These are phyloP conservation scores for Sander vitreus DNA, from an alignment of 2,113 vertebrate species.

Conservation along the genomic window DNA sequence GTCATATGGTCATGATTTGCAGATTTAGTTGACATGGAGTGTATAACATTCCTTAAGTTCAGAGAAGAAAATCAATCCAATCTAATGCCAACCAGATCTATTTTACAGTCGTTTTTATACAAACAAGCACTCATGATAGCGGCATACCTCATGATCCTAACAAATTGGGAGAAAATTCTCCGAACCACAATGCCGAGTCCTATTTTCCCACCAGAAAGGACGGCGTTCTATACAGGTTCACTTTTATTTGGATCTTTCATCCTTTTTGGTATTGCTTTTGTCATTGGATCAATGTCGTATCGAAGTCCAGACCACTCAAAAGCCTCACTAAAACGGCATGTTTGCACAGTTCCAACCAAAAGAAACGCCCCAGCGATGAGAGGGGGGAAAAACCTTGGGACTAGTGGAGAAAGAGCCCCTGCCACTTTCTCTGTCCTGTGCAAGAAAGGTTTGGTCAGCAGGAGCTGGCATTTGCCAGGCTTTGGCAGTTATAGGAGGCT, in stretches of 20 bases:
- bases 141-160: conserved; percentile 54
- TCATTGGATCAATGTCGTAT: conserved; percentile 66
- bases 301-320: conserved; percentile 70
- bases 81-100: conserved; percentile 78
- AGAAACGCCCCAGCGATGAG: conserved; percentile 66
- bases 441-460: conserved; percentile 79
- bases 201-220: conserved; percentile 49
- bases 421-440: conserved; percentile 77
- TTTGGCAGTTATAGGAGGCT: conserved; percentile 76
- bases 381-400: conserved; percentile 41
- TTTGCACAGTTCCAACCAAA: conserved; percentile 80
- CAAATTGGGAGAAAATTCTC: conserved; percentile 38
- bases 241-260: conserved; percentile 70
- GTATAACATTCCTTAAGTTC: conserved; percentile 81
- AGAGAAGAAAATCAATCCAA: conserved; percentile 70
- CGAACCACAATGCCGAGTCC: conserved; percentile 31
- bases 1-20: conserved; percentile 83
- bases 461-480: conserved; percentile 78
- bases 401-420: conserved; percentile 65
- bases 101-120: conserved; percentile 59
- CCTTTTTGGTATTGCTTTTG: conserved; percentile 72
- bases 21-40: conserved; percentile 77
- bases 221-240: conserved; percentile 50
- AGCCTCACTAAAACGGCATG: conserved; percentile 74
- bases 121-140: conserved; percentile 65